These are phyloP conservation scores for Ormyrus nitidulus DNA, from an alignment of 2,888 invertebrate genomes.

Conservation along the genomic window DNA sequence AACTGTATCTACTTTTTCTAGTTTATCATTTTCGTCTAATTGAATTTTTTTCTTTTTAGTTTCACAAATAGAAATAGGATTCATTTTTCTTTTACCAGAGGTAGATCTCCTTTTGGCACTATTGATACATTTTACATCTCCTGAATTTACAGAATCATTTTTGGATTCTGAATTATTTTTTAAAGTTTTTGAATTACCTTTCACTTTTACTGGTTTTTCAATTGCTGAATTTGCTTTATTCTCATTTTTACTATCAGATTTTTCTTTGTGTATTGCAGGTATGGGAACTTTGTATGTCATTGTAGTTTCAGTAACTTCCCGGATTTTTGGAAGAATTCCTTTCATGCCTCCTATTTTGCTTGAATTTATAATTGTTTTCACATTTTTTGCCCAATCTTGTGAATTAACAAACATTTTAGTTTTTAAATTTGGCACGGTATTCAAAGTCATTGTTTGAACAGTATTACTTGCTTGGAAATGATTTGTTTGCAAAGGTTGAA, in stretches of 20 bases:
- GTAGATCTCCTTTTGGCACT: constrained; percentile 22
- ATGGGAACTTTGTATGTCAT: constrained; percentile 74
- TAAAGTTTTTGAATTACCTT: constrained; percentile 50
- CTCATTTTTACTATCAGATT: constrained; percentile 61
- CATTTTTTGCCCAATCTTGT: constrained; percentile 71
- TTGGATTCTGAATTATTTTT: constrained; percentile 52
- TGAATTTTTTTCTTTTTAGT: constrained; percentile 63
- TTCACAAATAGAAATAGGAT: constrained; percentile 52
- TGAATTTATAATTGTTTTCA: constrained; percentile 71
- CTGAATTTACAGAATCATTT: constrained; percentile 35
- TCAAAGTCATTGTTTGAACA: constrained; percentile 69
- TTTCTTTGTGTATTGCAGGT: constrained; percentile 72
- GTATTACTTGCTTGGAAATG: constrained; percentile 68
- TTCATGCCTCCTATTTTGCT: constrained; percentile 72
- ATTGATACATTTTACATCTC: constrained; percentile 8
- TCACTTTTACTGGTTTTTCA: constrained; percentile 57
- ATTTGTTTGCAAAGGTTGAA: constrained; percentile 69
- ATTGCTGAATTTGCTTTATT: constrained; percentile 55
- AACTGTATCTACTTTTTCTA: constrained; percentile 25
- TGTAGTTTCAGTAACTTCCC: constrained; percentile 72
- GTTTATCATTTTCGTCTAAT: constrained; percentile 48
- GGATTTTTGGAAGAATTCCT: constrained; percentile 70
- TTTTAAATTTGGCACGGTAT: constrained; percentile 66
- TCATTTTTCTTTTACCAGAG: constrained; percentile 48
- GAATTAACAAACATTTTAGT: constrained; percentile 69